These are phyloP conservation scores for Pegoplata infirma DNA, from an alignment of 2,888 invertebrate genomes.

Conservation along the genomic window DNA sequence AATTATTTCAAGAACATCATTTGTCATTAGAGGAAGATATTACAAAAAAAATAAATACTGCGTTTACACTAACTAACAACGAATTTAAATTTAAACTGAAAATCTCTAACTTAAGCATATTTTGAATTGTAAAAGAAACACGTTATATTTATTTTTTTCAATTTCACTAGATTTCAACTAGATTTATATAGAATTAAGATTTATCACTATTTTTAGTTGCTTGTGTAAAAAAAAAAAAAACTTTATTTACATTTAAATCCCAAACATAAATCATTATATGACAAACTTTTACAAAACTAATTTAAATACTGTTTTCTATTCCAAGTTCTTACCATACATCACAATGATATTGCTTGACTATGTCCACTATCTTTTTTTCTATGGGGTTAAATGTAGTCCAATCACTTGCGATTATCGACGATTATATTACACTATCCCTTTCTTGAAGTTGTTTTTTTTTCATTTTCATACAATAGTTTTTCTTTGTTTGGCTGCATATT, in stretches of 20 bases:
- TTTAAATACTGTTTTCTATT: not conserved
- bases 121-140: no score
- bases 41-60: no score
- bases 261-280: slow-evolving; percentile 5
- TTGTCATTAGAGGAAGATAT: slow-evolving; percentile 5
- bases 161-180: no score
- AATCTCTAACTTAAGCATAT: no score
- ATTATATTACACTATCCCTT: not conserved
- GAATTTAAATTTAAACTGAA: no score
- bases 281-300: not conserved
- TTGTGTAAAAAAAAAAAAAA: no score
- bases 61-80: no score
- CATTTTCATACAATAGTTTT: not conserved
- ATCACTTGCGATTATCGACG: slow-evolving; percentile 9
- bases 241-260: not conserved
- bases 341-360: not conserved
- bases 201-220: no score
- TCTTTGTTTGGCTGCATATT: not conserved
- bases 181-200: no score
- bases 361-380: slow-evolving; percentile 53
- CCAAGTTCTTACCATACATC: not conserved
- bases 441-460: not conserved
- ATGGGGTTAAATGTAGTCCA: slow-evolving; percentile 52
- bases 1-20: not conserved
- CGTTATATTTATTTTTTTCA: no score